Conservation (phyloP, 2,888 invertebrate species). For the Drosophila mettleri region DNA sequence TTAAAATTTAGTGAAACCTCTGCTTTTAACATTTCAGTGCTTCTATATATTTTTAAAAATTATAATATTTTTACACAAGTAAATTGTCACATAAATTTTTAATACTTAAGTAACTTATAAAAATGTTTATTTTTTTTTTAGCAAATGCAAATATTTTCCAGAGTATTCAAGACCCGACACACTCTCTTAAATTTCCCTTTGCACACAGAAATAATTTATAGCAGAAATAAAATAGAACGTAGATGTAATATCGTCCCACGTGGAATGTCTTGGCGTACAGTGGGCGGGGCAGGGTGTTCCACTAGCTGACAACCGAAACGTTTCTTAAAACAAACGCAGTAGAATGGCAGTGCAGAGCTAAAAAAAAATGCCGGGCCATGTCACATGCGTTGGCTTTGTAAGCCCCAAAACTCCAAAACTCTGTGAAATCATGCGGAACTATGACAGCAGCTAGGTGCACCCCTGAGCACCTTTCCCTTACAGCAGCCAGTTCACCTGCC, state of each 20-base stretch:
- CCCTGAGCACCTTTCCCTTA: conserved; percentile 8
- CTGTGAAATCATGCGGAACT: conserved; percentile 72
- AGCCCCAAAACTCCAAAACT: conserved; percentile 47
- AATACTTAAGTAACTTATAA: too few relatives aligned
- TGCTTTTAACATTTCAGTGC: too few relatives aligned
- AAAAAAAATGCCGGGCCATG: conserved; percentile 67
- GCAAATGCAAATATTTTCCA: too few relatives aligned
- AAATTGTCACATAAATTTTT: too few relatives aligned
- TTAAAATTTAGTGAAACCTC: too few relatives aligned
- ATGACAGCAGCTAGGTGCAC: conserved; percentile 61
- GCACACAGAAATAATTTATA: conserved; percentile 43
- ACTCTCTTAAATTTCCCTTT: not conserved
- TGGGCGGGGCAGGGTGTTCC: not conserved
- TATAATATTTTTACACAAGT: too few relatives aligned
- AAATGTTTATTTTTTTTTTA: not conserved
- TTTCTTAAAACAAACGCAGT: conserved; percentile 68
- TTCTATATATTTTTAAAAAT: too few relatives aligned
- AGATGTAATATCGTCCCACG: conserved; percentile 32
- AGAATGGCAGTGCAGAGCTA: conserved; percentile 38
- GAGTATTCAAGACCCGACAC: not conserved
- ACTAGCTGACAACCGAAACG: conserved; percentile 76
- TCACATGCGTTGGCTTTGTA: conserved; percentile 37
- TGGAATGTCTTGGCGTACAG: not conserved
- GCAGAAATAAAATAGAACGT: conserved; percentile 51
- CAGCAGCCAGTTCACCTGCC: not conserved